Evolutionary conservation across 2,113 vertebrate species (phyloP), one percentile per base, ranked within the genome.

Genomic region (Odontesthes bonariensis): DNA sequence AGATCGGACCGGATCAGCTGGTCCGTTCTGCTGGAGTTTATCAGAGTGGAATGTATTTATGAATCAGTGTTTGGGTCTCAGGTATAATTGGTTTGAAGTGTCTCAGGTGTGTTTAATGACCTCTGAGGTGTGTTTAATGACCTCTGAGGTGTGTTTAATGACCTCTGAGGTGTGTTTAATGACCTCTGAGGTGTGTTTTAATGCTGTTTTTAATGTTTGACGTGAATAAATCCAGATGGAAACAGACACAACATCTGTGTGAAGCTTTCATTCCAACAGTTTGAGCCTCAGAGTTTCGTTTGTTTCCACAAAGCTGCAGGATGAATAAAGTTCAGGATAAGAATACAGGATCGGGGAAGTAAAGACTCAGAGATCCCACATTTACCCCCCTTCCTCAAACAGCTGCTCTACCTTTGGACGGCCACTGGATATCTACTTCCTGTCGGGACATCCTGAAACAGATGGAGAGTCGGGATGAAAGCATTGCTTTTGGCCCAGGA

Each of bases 51-150:
- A 22, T 55, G 9, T 53, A 66, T 79, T 78, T 59, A 51, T 79
- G 33, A 75, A 46, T 75, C 19, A 33, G 62, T 32, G 46, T 84
- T 22, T 47, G 69, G 77, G 60, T 71, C 33, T 81, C 65, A 57
- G 68, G 55, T 52, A 72, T 52, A 6, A 14, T 27, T 57, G 5
- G 62, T 49, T 54, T 64, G 27, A 12, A 23, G n/a, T n/a, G n/a
- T n/a, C n/a, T n/a, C n/a, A n/a, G 38, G 4, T 71, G 27, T 53
- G 60, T 65, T 55, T 10, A 42, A 62, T 33, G 1, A 38, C 31
- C 60, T 51, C 32, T 10, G 31, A n/a, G 38, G 4, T 71, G 27
- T 53, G 60, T 65, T 55, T 10, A 42, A 62, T 33, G 1, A 38
- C 31, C 60, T n/a, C n/a, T n/a, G n/a, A n/a, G 38, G 4, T 71